Evolutionary conservation across 2,888 invertebrate species (phyloP).

Genomic region (Drosophila infuscata): DNA sequence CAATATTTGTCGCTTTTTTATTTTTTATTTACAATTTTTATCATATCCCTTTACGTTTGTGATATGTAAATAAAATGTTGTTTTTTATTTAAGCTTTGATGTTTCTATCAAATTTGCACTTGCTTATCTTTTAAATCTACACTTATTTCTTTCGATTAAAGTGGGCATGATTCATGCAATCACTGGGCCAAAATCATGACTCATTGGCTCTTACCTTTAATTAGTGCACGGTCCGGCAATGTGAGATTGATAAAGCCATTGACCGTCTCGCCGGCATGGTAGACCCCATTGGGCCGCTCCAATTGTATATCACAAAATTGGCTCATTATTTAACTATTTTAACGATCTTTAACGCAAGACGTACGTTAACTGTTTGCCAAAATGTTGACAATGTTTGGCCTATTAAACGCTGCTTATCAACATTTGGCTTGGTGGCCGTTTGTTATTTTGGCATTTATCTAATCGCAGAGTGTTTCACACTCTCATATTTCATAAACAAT

Average conservation of each 20-base stretch:
- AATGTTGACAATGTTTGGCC: slow-evolving; percentile 39
- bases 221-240: slow-evolving; percentile 60
- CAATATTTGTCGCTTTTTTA: not conserved
- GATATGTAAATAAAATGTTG: not conserved
- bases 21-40: not conserved
- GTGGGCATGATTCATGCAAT: slow-evolving; percentile 51
- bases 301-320: slow-evolving; percentile 65
- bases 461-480: slow-evolving; percentile 40
- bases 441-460: slow-evolving; percentile 61
- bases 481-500: slow-evolving; percentile 47
- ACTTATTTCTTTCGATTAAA: not conserved
- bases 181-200: slow-evolving; percentile 39
- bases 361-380: slow-evolving; percentile 47
- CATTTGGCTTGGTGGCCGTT: slow-evolving; percentile 20
- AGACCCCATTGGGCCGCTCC: slow-evolving; percentile 64
- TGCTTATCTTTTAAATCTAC: slow-evolving; percentile 13
- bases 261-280: slow-evolving; percentile 74
- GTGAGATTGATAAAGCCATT: slow-evolving; percentile 64
- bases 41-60: not conserved
- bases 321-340: slow-evolving; percentile 43
- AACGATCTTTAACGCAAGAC: slow-evolving; percentile 41
- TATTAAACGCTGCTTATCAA: slow-evolving; percentile 65
- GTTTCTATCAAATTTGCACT: not conserved
- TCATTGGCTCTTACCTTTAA: slow-evolving; percentile 74
- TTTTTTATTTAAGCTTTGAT: not conserved